A percentile compares a stretch with the other conserved stretches of the same genome.
phyloP scores from a whole-genome alignment of 2,113 vertebrate genomes.

The Galbula dea region DNA sequence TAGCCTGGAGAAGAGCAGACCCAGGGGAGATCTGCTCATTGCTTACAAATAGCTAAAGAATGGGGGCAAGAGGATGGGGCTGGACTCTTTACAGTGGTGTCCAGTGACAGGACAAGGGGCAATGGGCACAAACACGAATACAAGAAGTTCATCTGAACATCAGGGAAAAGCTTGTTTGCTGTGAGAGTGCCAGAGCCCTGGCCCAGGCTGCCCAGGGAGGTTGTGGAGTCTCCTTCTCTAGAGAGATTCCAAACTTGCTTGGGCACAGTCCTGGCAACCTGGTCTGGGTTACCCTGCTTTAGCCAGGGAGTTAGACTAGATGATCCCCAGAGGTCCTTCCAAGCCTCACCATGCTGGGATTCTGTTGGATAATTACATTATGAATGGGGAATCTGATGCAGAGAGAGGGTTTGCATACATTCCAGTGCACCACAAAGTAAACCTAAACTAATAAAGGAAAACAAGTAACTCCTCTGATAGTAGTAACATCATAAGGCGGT shows the following conservation, averaged over 20 bases:
- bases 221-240: not conserved
- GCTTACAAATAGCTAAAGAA: no score
- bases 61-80: no score
- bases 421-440: not conserved
- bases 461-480: not conserved
- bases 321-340: not conserved
- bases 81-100: no score
- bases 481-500: accelerated
- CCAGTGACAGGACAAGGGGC: no score
- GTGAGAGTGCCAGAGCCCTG: not conserved
- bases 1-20: no score
- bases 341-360: no score
- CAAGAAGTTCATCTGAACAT: no score
- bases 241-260: not conserved
- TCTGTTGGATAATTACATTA: not conserved
- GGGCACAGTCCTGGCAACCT: no score
- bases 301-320: not conserved
- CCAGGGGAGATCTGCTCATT: no score
- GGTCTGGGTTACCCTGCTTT: not conserved
- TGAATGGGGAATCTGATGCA: not conserved
- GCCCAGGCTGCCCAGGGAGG: not conserved
- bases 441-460: not conserved
- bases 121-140: no score
- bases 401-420: not conserved
- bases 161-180: not conserved